Base-by-base conservation (phyloP, 2,888 invertebrate species). In the Drosophila putrida region DNA sequence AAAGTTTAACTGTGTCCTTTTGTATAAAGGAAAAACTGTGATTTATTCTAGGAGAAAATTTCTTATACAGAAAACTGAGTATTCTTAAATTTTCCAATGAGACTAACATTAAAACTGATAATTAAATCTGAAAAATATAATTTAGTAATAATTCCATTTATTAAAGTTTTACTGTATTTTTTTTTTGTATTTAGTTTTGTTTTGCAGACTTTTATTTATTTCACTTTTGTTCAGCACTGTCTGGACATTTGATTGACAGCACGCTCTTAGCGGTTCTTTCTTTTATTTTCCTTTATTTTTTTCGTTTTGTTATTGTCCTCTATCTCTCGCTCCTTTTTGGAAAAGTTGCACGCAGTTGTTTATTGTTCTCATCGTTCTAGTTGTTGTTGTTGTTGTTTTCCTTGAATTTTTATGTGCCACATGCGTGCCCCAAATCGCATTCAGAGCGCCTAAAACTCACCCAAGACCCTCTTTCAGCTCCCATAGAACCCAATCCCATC, bases 191-290 rank as follows among this genome's bases (percentile, higher is more conserved):
- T 38, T 20, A 6, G 31, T 41, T 54, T 25, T 28, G 28, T 39
- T 31, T 11, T 10, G 55, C 50, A 6, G 50, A 33, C 71, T 28
- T 54, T 2, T 20, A 3, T 20, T 20, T 20, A 20, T 20, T 20
- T 20, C 20, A 59, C 54, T 73, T 62, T 6, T 50, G 10, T 31
- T 57, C 47, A 57, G 41, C 51, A 71, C 79, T 65, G 79, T 79
- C 27, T 43, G 61, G 8, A 15, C 68, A 66, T 50, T 82, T 81
- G 80, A 81, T 73, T 81, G 86, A 82, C 80, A 69, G 83, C 61
- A 44, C 59, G 82, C 83, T 82, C 80, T 79, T 72, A 76, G 86
- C 69, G 69, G 66, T 70, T 66, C 44, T 61, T 41, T 44, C 59
- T 60, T 49, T 15, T 8, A 11, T 53, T 57, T 35, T 39, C 41